Conservation (phyloP, 2,888 invertebrate species). For the Lithophane socia region DNA sequence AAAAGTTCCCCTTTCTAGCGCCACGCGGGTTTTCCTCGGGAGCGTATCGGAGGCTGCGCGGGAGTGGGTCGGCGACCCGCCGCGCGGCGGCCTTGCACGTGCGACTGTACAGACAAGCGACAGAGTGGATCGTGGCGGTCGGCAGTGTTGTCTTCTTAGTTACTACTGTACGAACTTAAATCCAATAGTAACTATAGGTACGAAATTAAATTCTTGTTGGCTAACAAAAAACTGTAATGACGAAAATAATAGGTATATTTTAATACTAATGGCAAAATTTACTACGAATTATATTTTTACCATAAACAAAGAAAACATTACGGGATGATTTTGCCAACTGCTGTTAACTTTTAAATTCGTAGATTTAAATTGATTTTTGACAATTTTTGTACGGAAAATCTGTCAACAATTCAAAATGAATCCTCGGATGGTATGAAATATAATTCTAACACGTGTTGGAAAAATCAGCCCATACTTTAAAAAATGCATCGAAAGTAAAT, state of each 20-base stretch:
- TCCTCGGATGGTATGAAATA: not conserved
- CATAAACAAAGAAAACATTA: not conserved
- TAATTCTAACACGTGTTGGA: not conserved
- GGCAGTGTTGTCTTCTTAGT: not conserved
- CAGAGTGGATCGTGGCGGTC: constrained; percentile 26
- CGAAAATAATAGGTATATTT: not conserved
- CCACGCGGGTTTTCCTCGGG: constrained; percentile 41
- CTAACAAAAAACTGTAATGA: too few relatives aligned
- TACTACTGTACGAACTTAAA: not conserved
- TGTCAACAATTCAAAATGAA: not conserved
- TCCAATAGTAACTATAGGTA: too few relatives aligned
- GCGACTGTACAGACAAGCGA: constrained; percentile 63
- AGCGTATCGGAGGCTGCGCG: constrained; percentile 79
- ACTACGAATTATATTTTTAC: not conserved
- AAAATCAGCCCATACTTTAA: not conserved
- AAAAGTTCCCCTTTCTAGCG: constrained; percentile 6
- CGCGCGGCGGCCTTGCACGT: constrained; percentile 83
- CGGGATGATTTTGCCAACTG: not conserved
- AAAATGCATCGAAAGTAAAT: not conserved
- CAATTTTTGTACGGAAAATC: not conserved
- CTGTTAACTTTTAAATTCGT: not conserved
- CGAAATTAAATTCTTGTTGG: too few relatives aligned
- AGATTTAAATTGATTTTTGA: not conserved
- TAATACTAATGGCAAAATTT: not conserved
- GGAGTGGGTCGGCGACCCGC: constrained; percentile 82